phyloP scores from a whole-genome alignment of 2,797 vertebrate species.

The Xenentodon cancila region DNA sequence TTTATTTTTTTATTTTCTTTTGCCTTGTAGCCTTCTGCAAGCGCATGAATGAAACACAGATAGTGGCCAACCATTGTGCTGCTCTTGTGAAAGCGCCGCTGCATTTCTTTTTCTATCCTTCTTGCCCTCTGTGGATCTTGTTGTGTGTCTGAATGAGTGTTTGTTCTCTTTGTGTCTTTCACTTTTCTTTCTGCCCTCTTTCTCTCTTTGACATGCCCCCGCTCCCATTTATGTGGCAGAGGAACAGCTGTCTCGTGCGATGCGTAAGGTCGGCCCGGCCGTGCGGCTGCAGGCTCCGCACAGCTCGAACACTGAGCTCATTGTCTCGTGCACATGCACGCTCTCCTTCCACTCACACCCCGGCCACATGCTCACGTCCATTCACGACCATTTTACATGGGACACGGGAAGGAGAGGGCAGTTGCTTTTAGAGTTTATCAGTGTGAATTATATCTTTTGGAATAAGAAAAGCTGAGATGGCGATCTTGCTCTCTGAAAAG shows the following conservation, averaged over 20 bases:
- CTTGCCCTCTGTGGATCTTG: slow-evolving; percentile 26
- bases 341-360: slow-evolving; percentile 32
- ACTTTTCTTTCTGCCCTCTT: slow-evolving; percentile 34
- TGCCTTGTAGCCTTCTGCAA: too few relatives aligned
- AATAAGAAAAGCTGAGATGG: slow-evolving; percentile 5
- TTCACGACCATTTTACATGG: slow-evolving; percentile 57
- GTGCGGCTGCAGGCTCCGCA: slow-evolving; percentile 63
- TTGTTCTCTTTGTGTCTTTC: slow-evolving; percentile 49
- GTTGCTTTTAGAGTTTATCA: slow-evolving; percentile 31
- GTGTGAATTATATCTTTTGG: slow-evolving; percentile 18
- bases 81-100: slow-evolving; percentile 17
- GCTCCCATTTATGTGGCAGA: slow-evolving; percentile 62
- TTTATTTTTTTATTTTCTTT: too few relatives aligned
- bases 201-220: slow-evolving; percentile 31
- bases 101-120: slow-evolving; percentile 13
- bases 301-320: slow-evolving; percentile 77
- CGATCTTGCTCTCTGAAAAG: background rate
- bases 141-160: slow-evolving; percentile 47
- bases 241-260: slow-evolving; percentile 83
- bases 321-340: slow-evolving; percentile 63
- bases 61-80: background rate
- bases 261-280: slow-evolving; percentile 78
- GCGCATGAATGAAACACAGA: background rate
- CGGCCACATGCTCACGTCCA: slow-evolving; percentile 57
- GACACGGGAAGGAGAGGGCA: slow-evolving; percentile 48